Conservation (phyloP, 2,888 invertebrate genomes). For the Iselma pallidipennis region DNA sequence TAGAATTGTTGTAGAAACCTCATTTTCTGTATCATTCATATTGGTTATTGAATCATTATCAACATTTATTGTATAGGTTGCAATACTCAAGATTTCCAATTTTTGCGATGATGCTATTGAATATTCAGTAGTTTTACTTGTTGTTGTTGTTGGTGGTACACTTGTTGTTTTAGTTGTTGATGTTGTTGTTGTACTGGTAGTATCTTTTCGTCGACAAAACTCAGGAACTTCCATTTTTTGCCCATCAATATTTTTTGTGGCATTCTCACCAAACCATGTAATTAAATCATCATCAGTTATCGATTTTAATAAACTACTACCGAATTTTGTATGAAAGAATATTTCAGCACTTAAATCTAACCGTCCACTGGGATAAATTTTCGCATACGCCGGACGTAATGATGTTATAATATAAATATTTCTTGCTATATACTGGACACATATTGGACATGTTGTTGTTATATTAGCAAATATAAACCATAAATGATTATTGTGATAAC, state of each 20-base stretch:
- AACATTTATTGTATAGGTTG: conserved; percentile 46
- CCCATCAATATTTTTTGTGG: conserved; percentile 44
- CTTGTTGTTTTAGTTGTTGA: neutral
- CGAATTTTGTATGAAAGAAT: conserved; percentile 65
- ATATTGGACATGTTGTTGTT: conserved; percentile 63
- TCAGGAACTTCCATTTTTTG: conserved; percentile 18
- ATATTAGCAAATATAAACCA: conserved; percentile 71
- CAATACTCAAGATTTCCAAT: conserved; percentile 38
- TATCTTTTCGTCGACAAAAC: conserved; percentile 21
- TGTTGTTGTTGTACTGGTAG: conserved; percentile 3
- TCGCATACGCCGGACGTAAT: conserved; percentile 65
- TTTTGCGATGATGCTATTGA: conserved; percentile 29
- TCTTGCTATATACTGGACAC: conserved; percentile 64
- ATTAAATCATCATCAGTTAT: conserved; percentile 69
- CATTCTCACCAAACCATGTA: conserved; percentile 69
- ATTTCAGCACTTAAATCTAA: conserved; percentile 67
- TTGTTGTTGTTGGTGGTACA: conserved; percentile 4
- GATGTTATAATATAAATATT: conserved; percentile 66
- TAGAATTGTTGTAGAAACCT: neutral
- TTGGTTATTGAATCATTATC: conserved; percentile 38
- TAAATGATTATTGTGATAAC: conserved; percentile 63
- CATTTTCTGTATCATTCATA: conserved; percentile 15
- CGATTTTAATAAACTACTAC: conserved; percentile 64
- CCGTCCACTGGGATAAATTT: conserved; percentile 65
- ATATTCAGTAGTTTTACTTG: conserved; percentile 13